These are phyloP conservation scores for Sinocyclocheilus anophthalmus DNA, from an alignment of 2,113 vertebrate genomes.

Conservation along the genomic window DNA sequence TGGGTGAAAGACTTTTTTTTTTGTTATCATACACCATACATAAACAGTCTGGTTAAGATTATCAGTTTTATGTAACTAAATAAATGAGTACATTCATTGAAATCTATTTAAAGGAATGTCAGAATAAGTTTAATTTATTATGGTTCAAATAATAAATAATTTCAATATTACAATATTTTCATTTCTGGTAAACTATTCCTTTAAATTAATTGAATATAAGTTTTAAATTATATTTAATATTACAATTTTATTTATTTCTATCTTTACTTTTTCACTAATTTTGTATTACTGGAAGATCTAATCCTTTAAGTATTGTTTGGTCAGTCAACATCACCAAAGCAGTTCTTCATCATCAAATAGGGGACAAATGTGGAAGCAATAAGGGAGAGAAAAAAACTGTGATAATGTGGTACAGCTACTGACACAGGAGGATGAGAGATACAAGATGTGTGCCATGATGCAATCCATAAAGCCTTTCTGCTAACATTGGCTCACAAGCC, in stretches of 20 bases:
- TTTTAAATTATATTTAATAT: background rate
- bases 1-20: too few relatives aligned
- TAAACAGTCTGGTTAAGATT: background rate
- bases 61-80: background rate
- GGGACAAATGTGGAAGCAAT: background rate
- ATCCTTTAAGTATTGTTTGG: background rate
- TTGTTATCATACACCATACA: background rate
- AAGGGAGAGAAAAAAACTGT: background rate
- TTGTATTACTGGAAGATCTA: background rate
- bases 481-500: background rate
- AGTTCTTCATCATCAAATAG: background rate
- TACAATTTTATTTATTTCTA: background rate
- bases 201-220: background rate
- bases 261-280: background rate
- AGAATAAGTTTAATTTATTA: background rate
- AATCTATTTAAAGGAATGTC: background rate
- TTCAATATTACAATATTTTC: too few relatives aligned
- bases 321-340: background rate
- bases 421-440: conserved; percentile 1
- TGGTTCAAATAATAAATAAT: too few relatives aligned
- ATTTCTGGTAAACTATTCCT: too few relatives aligned
- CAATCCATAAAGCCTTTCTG: conserved; percentile 2
- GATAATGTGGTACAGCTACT: background rate
- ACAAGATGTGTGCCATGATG: conserved; percentile 1
- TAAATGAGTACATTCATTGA: background rate